A percentile compares a stretch with the other conserved stretches of the same genome.
Conservation (phyloP, 2,113 vertebrate species). For the Saguinus imperator region DNA sequence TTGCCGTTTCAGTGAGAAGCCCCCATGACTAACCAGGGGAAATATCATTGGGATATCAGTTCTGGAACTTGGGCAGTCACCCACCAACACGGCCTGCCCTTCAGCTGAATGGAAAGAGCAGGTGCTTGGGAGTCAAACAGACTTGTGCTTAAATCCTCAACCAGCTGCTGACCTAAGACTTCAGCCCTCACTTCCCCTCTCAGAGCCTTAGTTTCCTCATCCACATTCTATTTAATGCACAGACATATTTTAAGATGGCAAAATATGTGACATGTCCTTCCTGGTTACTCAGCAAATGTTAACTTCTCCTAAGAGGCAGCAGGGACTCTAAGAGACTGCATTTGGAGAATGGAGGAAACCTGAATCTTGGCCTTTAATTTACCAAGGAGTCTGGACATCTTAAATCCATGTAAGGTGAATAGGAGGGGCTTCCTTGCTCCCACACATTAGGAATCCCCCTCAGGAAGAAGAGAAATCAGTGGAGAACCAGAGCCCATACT, state of each 20-base stretch:
- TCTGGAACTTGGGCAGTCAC: not conserved
- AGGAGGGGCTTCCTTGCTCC: not conserved
- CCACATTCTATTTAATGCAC: not conserved
- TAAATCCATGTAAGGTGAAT: not conserved
- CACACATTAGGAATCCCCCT: not conserved
- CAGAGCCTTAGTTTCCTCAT: not conserved
- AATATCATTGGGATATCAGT: not conserved
- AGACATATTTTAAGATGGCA: not conserved
- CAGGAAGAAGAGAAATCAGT: not conserved
- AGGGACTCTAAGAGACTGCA: not conserved
- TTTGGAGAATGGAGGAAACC: not conserved
- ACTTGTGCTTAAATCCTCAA: not conserved
- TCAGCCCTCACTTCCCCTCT: not conserved
- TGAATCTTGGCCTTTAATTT: not conserved
- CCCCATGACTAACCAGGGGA: not conserved
- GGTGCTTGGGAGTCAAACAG: not conserved
- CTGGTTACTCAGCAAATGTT: not conserved
- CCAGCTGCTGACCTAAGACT: not conserved
- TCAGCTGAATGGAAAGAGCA: not conserved
- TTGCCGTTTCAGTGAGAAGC: not conserved
- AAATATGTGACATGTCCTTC: not conserved
- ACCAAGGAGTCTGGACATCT: not conserved
- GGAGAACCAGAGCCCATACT: not conserved
- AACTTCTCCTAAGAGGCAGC: not conserved
- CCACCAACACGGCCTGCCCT: not conserved